Evolutionary conservation across 2,113 vertebrate genomes (phyloP), one percentile per base, ranked within the genome.

Genomic region (Sprattus sprattus): DNA sequence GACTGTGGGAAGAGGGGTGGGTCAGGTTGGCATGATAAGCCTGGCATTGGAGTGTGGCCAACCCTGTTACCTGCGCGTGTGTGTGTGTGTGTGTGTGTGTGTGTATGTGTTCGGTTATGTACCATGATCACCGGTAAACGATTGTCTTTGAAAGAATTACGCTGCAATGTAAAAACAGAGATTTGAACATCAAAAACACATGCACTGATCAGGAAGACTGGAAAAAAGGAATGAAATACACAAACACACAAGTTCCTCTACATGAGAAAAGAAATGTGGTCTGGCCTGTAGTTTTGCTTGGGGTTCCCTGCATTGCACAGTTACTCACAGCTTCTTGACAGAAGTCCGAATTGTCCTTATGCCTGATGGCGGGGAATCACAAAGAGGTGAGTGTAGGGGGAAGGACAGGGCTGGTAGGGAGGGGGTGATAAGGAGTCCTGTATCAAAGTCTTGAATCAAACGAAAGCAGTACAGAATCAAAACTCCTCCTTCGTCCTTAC

Each of bases 201-300:
- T 88, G 87, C 89, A 81, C 80, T 71, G 13, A 46, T 86, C 67
- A 86, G 84, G 86, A 90, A 84, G 87, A 87, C 84, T 57, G 71
- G 83, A 82, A 78, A 80, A 15, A 25, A 46, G 83, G 81, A 20
- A 15, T 47, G 84, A 78, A 85, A 39, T 32, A 39, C 13, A 78
- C 71, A 78, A 39, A 78, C 71, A 52, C 39, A 47, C 49, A 8
- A 82, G 39, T 3, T 20, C 67, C 49, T 80, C 84, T 15, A 6
- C 8, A 83, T 54, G 80, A 49, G 81, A 60, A 28, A 64, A 57
- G 13, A 45, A 32, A 49, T 11, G 0, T 54, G 52, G 52, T 54
- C 52, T 54, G 22, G n/a, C 83, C 88, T 86, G 47, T 22, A 46
- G 64, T 83, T 85, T 86, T 81, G 80, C 82, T 84, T 85, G 11